Evolutionary conservation across 2,888 invertebrate genomes (phyloP).

Genomic region (Aporophyla lueneburgensis): DNA sequence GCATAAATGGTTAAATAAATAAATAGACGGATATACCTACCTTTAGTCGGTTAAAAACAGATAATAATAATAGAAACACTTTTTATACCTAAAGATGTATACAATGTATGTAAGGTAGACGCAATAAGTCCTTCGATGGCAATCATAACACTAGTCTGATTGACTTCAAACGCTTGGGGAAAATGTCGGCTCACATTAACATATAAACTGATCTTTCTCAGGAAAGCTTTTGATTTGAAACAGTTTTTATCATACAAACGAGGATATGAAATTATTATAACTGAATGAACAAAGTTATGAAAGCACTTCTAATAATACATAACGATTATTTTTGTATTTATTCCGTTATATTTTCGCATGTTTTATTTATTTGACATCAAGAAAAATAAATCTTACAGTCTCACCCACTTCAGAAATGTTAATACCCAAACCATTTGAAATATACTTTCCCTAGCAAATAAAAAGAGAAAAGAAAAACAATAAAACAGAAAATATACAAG

Average conservation of each 20-base stretch:
- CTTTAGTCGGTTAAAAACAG: neutral
- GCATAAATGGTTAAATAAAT: too few species aligned
- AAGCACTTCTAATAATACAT: too few species aligned
- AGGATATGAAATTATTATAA: neutral
- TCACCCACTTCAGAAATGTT: neutral
- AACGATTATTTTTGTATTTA: too few species aligned
- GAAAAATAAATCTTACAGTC: neutral
- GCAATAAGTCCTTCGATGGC: conserved; percentile 59
- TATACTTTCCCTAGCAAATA: conserved; percentile 5
- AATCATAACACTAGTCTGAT: conserved; percentile 69
- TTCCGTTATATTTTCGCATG: too few species aligned
- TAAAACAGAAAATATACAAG: conserved; percentile 41
- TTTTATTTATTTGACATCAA: too few species aligned
- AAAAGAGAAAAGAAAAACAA: conserved; percentile 7
- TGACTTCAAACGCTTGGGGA: conserved; percentile 73
- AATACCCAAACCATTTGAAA: conserved; percentile 15
- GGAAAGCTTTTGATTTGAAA: conserved; percentile 54
- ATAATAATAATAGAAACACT: neutral
- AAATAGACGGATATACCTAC: too few species aligned
- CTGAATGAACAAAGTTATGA: neutral
- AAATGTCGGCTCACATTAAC: conserved; percentile 68
- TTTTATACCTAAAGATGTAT: neutral
- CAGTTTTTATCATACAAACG: conserved; percentile 3
- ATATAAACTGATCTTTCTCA: conserved; percentile 70
- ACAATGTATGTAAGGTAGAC: neutral